Evolutionary conservation across 2,113 vertebrate species (phyloP), one percentile per base, ranked within the genome.

Genomic region (Mirounga angustirostris): DNA sequence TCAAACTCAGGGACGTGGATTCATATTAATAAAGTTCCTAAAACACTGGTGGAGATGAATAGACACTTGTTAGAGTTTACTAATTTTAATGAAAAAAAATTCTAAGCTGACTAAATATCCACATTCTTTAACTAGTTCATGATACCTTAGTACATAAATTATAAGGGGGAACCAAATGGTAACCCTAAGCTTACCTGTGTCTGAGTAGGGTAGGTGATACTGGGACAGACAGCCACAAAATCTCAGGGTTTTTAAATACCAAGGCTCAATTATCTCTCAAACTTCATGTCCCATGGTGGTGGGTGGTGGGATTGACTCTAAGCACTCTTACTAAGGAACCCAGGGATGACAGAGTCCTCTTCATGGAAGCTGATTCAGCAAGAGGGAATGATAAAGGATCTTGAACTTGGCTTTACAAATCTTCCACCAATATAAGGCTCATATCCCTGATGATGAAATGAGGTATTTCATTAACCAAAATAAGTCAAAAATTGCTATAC

Each of bases 21-120:
- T 73, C 30, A 58, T 95, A 95, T 93, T 94, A 96, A 54, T 58
- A 93, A 95, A 93, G 40, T 24, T 93, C 65, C 78, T 58, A 94
- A 78, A 73, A 91, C 36, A 76, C 58, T 96, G 43, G 74, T 82
- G 28, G 30, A 94, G 28, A 96, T 78, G 8, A 94, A 89, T 65
- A 58, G 43, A 46, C 78, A 76, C 46, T 95, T 89, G 81, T 18
- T 88, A 54, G 18, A 46, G 28, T 63, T 80, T 71, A 84, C 26
- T 28, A 76, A 94, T 67, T 95, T 84, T 80, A 90, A 81, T 82
- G 40, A 82, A 40, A 56, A 82, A 95, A 89, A n/a, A 69, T 91
- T 74, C 63, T 81, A 54, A 83, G 28, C 6, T 91, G n/a, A 46
- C 63, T 84, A 61, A 96, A 89, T 91, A 24, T 19, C 59, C 59